Conservation (phyloP, 1,140 invertebrate genomes). For the Chrysoperla carnea region DNA sequence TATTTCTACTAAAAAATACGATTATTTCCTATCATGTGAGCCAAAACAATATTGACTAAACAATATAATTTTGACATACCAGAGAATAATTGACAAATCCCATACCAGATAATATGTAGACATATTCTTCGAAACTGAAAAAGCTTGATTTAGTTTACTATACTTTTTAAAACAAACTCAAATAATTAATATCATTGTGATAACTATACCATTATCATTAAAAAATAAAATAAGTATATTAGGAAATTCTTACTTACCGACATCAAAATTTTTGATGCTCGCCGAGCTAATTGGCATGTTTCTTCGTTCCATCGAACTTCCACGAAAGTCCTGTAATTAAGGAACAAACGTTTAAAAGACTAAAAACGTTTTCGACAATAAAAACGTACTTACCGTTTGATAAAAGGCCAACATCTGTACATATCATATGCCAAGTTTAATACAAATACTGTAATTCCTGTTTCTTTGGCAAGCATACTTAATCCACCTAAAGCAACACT, state of each 20-base stretch:
- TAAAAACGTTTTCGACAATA: neutral
- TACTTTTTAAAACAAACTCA: too few species aligned
- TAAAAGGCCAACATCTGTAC: conserved; percentile 46
- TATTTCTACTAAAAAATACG: too few species aligned
- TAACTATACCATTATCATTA: too few species aligned
- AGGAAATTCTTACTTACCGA: conserved; percentile 40
- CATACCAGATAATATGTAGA: too few species aligned
- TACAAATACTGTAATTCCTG: conserved; percentile 68
- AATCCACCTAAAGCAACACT: conserved; percentile 49
- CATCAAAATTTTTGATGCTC: conserved; percentile 38
- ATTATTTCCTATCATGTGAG: too few species aligned
- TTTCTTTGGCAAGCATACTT: conserved; percentile 83
- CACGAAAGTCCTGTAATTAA: conserved; percentile 27
- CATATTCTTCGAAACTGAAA: too few species aligned
- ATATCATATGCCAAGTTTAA: conserved; percentile 55
- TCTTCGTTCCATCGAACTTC: conserved; percentile 39
- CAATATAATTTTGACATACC: too few species aligned
- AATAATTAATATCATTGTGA: too few species aligned
- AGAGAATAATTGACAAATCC: too few species aligned
- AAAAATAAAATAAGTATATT: too few species aligned
- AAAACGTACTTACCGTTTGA: conserved; percentile 37
- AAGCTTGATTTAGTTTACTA: too few species aligned
- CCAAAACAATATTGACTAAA: too few species aligned
- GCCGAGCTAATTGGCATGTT: conserved; percentile 31
- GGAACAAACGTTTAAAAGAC: neutral